A percentile compares a stretch with the other conserved stretches of the same genome.
Conservation (phyloP, 2,797 vertebrate genomes). For the Mionectes olivaceus region DNA sequence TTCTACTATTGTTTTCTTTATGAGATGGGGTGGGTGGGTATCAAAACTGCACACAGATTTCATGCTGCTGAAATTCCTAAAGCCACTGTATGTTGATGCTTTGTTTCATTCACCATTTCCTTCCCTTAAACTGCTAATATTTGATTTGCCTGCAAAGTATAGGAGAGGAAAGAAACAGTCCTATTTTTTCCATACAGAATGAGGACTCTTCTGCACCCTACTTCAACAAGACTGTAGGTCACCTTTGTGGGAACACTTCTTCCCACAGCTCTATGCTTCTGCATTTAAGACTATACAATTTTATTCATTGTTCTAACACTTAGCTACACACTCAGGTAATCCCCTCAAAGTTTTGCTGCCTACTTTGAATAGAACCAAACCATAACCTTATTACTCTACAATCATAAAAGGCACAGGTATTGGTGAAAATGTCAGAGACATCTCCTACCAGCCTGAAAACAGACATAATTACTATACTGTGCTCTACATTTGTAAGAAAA, state of each 20-base stretch:
- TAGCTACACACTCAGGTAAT: neutral
- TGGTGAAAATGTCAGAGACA: neutral
- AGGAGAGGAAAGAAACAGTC: neutral
- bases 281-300: neutral
- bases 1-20: neutral
- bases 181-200: neutral
- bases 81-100: neutral
- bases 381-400: neutral
- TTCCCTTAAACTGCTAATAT: neutral
- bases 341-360: neutral
- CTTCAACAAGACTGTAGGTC: neutral
- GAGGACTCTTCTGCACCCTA: neutral
- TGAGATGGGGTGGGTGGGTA: neutral
- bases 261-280: neutral
- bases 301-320: neutral
- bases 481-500: neutral
- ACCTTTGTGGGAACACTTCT: neutral
- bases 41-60: neutral
- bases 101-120: neutral
- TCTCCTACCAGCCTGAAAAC: neutral
- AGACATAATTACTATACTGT: rapidly evolving
- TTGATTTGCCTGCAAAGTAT: neutral
- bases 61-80: neutral
- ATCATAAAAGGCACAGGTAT: neutral
- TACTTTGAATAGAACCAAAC: neutral